Evolutionary conservation across 2,113 vertebrate species (phyloP), one percentile per base, ranked within the genome.

Genomic region (Aptenodytes forsteri): DNA sequence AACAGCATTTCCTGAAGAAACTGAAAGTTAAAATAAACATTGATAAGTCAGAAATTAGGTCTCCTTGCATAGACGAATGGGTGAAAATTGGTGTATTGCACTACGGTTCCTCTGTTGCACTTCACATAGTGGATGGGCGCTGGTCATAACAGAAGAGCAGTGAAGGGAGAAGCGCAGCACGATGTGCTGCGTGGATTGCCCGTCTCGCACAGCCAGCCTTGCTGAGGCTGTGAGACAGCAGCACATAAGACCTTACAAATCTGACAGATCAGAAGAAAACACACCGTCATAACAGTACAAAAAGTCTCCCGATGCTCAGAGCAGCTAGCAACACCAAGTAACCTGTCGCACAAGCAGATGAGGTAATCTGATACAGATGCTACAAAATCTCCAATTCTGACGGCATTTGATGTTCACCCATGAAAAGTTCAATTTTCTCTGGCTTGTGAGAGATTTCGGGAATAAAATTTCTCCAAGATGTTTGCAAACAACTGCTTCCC

Each of bases 81-180:
- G 40, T 38, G 46, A 19, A 52, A 49, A 16, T 4, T 2, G 16
- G 21, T 9, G 27, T 9, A 2, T 7, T 36, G 34, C 34, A 25
- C 12, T 6, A 7, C 34, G 2, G 7, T 5, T 23, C 38, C 40
- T 36, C 50, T 16, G 16, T 52, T 2, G 27, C 13, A 2, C 64
- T 36, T 14, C 50, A 9, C 3, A 3, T 16, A 13, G 32, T 0
- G 19, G 38, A 10, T 16, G 49, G 61, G 38, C 3, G 0, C 14
- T 3, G 5, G 38, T 16, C 30, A 2, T 4, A 17, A 26, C 8
- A 6, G 23, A 11, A 38, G 46, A 15, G 58, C 46, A 1, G 12
- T 6, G 4, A 6, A 8, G 11, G 26, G 26, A 61, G 58, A 16
- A 22, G 32, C 2, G 40, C 72, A 12, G 34, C 75, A 77, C 11